phyloP scores from a whole-genome alignment of 2,113 vertebrate species.

The Atractosteus spatula region DNA sequence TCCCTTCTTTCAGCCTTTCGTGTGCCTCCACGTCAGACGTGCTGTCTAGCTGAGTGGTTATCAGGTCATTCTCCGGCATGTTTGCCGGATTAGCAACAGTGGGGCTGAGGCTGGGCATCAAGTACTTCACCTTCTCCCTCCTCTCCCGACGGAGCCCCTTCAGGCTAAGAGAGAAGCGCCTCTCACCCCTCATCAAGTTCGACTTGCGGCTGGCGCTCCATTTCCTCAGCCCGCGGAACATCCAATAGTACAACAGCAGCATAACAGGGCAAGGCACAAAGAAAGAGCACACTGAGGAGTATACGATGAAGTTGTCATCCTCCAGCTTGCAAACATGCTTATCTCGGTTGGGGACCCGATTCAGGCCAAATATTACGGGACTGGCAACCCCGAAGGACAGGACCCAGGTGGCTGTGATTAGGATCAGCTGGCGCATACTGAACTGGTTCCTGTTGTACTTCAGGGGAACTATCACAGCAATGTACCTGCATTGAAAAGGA shows the following conservation, averaged over 20 bases:
- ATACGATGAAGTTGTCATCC: conserved; percentile 64
- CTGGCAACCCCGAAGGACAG: conserved; percentile 64
- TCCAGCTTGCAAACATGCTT: conserved; percentile 60
- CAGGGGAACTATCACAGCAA: conserved; percentile 64
- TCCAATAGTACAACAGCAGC: conserved; percentile 68
- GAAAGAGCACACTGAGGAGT: conserved; percentile 69
- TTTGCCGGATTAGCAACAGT: neutral
- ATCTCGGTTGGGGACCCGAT: conserved; percentile 56
- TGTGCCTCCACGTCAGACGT: conserved; percentile 45
- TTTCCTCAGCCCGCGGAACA: conserved; percentile 58
- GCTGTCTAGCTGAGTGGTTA: conserved; percentile 56
- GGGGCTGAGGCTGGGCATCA: conserved; percentile 41
- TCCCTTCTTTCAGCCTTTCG: conserved; percentile 31
- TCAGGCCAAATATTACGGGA: conserved; percentile 66
- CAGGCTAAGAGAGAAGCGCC: conserved; percentile 46
- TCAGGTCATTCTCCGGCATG: conserved; percentile 43
- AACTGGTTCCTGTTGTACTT: conserved; percentile 72
- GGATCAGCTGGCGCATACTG: conserved; percentile 59
- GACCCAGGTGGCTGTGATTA: conserved; percentile 66
- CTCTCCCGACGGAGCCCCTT: conserved; percentile 33
- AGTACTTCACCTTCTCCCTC: conserved; percentile 40
- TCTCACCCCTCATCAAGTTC: conserved; percentile 21
- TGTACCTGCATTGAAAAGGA: conserved; percentile 47
- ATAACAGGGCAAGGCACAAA: conserved; percentile 69
- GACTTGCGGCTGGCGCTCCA: conserved; percentile 56